Conservation (phyloP, 2,888 invertebrate species). For the Halictus quadricinctus region DNA sequence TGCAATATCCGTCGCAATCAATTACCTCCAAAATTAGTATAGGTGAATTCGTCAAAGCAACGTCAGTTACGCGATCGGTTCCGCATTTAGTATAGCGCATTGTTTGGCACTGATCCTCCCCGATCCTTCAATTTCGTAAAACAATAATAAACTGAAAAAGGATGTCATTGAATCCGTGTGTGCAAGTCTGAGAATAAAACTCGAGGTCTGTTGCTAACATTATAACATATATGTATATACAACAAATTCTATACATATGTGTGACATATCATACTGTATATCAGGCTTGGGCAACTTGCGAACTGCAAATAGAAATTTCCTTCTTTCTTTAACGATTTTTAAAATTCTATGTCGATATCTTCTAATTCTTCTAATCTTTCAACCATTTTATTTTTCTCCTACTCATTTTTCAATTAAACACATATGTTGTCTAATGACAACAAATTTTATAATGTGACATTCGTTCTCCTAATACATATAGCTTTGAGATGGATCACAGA, state of each 20-base stretch:
- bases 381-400: too few relatives aligned
- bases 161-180: neutral
- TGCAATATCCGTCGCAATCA: neutral
- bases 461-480: too few relatives aligned
- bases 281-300: neutral
- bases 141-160: neutral
- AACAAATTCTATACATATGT: neutral
- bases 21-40: neutral
- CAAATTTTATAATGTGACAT: too few relatives aligned
- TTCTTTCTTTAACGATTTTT: too few relatives aligned
- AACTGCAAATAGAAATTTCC: too few relatives aligned
- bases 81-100: neutral
- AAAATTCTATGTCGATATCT: too few relatives aligned
- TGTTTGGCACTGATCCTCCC: constrained; percentile 34
- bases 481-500: too few relatives aligned
- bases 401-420: too few relatives aligned
- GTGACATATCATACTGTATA: neutral
- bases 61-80: neutral
- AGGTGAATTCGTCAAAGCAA: neutral
- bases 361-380: too few relatives aligned
- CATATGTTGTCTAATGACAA: too few relatives aligned
- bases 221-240: neutral
- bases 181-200: neutral
- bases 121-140: constrained; percentile 17
- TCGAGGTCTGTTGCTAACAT: neutral